A percentile compares a stretch with the other conserved stretches of the same genome.
These are phyloP conservation scores for Cheilosia soror DNA, from an alignment of 2,888 invertebrate genomes.

Conservation along the genomic window DNA sequence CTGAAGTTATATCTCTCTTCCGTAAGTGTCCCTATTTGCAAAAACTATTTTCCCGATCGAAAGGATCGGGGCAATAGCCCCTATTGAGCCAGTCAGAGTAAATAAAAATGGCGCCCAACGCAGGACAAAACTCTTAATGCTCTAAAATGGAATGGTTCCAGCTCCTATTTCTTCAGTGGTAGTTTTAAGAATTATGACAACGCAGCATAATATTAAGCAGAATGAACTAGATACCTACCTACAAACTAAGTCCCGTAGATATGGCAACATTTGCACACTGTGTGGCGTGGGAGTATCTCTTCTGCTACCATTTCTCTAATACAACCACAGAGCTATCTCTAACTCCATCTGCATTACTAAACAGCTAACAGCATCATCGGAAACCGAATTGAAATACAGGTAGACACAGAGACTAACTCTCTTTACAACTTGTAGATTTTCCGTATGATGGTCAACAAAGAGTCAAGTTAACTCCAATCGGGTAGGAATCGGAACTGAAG, in stretches of 20 bases:
- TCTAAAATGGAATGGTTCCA: no score
- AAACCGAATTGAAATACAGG: conserved; percentile 11
- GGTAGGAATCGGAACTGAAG: conserved; percentile 44
- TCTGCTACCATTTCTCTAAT: conserved; percentile 2
- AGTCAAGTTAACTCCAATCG: conserved; percentile 13
- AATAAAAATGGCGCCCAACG: no score
- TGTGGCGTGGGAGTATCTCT: conserved; percentile 33
- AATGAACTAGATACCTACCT: no score
- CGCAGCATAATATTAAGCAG: no score
- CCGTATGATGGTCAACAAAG: conserved; percentile 28
- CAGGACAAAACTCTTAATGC: no score
- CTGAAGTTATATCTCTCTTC: no score
- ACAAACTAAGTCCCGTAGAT: background rate
- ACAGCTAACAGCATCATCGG: background rate
- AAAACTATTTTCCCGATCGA: no score
- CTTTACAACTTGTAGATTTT: conserved; percentile 75
- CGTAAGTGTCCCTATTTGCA: no score
- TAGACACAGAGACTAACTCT: conserved; percentile 44
- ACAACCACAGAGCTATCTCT: background rate
- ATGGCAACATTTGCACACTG: conserved; percentile 19
- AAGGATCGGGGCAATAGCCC: no score
- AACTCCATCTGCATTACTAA: conserved; percentile 21
- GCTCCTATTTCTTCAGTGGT: no score
- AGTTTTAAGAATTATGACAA: no score
- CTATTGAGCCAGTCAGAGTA: no score